phyloP scores from a whole-genome alignment of 2,888 invertebrate genomes.

The Polylopha cassiicola region DNA sequence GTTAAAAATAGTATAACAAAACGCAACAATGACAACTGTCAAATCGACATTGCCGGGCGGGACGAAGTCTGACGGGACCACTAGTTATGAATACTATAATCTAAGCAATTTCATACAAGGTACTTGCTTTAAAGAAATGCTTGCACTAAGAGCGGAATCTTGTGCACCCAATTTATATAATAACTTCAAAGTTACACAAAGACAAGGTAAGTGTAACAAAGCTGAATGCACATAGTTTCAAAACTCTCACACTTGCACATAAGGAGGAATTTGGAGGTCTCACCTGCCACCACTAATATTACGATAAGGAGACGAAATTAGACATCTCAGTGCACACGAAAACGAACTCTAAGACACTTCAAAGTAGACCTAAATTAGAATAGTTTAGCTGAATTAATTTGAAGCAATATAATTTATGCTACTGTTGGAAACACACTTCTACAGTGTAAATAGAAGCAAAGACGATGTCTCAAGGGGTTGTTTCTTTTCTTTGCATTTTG shows the following conservation, averaged over 20 bases:
- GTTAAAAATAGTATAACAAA: too few species aligned
- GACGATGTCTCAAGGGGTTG: slow-evolving; percentile 12
- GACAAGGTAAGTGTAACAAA: too few species aligned
- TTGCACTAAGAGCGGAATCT: too few species aligned
- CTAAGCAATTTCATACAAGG: too few species aligned
- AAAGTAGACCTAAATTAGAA: slow-evolving; percentile 28
- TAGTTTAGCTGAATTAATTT: slow-evolving; percentile 35
- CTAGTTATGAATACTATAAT: too few species aligned
- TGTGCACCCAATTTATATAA: too few species aligned
- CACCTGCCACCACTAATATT: slow-evolving; percentile 21
- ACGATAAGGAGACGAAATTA: slow-evolving; percentile 22
- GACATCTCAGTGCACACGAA: slow-evolving; percentile 24
- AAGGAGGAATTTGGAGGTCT: slow-evolving; percentile 13
- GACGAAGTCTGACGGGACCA: too few species aligned
- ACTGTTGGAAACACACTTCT: slow-evolving; percentile 38
- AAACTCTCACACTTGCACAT: slow-evolving; percentile 10
- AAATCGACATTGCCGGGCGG: too few species aligned
- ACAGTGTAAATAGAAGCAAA: slow-evolving; percentile 10
- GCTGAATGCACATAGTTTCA: slow-evolving; percentile 22
- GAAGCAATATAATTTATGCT: slow-evolving; percentile 40
- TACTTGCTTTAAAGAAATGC: too few species aligned
- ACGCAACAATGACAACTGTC: too few species aligned
- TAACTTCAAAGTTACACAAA: too few species aligned
- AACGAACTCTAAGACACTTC: slow-evolving; percentile 25
- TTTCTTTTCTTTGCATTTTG: slow-evolving; percentile 11